These are phyloP conservation scores for Syritta pipiens DNA, from an alignment of 2,888 invertebrate genomes.

Conservation along the genomic window DNA sequence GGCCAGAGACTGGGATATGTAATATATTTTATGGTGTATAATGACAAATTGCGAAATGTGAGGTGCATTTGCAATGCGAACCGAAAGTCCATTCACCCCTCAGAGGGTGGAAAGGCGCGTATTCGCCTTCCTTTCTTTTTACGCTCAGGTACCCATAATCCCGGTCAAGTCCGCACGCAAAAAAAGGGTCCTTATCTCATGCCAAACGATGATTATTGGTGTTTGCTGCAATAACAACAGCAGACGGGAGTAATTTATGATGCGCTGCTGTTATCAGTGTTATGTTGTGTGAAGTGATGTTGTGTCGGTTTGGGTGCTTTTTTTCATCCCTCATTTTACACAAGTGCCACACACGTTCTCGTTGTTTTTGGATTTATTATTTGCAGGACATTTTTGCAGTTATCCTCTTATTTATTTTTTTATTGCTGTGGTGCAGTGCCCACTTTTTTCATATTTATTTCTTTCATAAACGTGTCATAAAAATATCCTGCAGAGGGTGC, in stretches of 20 bases:
- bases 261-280: conserved; percentile 61
- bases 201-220: conserved; percentile 63
- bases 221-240: conserved; percentile 58
- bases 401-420: conserved; percentile 21
- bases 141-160: conserved; percentile 25
- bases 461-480: conserved; percentile 58
- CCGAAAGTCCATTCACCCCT: conserved; percentile 31
- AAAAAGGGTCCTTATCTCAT: conserved; percentile 59
- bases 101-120: neutral
- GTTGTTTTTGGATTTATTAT: conserved; percentile 1
- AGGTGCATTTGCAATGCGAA: conserved; percentile 47
- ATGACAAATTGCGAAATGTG: conserved; percentile 67
- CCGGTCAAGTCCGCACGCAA: conserved; percentile 24
- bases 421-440: conserved; percentile 21
- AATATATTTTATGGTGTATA: conserved; percentile 55
- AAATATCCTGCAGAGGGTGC: conserved; percentile 60
- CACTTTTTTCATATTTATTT: conserved; percentile 17
- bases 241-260: conserved; percentile 59
- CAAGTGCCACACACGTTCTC: conserved; percentile 47
- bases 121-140: neutral
- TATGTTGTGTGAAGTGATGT: conserved; percentile 51
- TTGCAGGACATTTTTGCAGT: conserved; percentile 9
- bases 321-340: conserved; percentile 49
- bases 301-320: conserved; percentile 20
- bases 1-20: too few relatives aligned